Conservation (phyloP, 2,888 invertebrate species). For the Norana najaformis region DNA sequence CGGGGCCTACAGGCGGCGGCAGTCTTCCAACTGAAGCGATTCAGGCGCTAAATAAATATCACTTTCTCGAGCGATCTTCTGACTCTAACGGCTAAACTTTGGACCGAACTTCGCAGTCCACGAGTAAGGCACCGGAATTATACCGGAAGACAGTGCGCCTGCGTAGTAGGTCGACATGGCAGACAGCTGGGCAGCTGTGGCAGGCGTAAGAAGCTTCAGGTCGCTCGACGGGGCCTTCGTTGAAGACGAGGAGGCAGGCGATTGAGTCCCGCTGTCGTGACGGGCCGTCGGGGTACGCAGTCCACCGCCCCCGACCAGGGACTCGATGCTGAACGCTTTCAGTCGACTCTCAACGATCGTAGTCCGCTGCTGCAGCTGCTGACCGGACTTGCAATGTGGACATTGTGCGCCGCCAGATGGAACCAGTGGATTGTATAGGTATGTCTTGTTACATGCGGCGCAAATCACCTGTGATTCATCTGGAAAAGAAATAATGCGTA, state of each 20-base stretch:
- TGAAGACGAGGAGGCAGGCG: background rate
- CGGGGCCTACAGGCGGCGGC: background rate
- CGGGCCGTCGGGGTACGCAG: conserved; percentile 16
- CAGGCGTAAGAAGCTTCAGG: conserved; percentile 9
- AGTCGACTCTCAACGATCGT: conserved; percentile 28
- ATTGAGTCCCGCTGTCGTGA: background rate
- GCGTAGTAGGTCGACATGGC: conserved; percentile 32
- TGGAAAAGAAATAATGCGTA: conserved; percentile 24
- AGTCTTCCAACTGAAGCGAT: background rate
- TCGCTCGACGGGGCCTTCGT: background rate
- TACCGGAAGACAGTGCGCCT: conserved; percentile 37
- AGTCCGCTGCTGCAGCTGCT: background rate
- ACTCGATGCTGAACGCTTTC: conserved; percentile 38
- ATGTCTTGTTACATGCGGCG: conserved; percentile 35
- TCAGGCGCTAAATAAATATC: background rate
- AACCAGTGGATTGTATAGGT: conserved; percentile 30
- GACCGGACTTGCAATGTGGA: conserved; percentile 29
- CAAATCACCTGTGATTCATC: conserved; percentile 40
- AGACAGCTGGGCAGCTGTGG: background rate
- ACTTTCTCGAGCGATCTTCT: background rate
- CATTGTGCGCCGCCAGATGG: conserved; percentile 32
- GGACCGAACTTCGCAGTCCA: background rate
- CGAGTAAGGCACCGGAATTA: conserved; percentile 23
- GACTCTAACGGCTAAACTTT: background rate
- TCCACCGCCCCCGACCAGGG: conserved; percentile 29